phyloP scores from a whole-genome alignment of 2,888 invertebrate species.

The Agrochola lychnidis region DNA sequence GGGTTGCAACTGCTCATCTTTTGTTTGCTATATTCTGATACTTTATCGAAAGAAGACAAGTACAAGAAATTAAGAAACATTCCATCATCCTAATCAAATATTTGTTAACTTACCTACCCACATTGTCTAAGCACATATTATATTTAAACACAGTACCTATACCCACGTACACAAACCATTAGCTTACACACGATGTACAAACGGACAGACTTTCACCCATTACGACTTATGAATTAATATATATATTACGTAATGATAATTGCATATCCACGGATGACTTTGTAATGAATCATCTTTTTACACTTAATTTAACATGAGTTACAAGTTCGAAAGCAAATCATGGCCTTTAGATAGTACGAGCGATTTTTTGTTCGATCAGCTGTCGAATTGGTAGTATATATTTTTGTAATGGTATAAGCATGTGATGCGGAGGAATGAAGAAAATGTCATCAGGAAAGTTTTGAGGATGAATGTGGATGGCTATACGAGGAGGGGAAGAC shows the following conservation, averaged over 20 bases:
- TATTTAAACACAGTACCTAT: conserved; percentile 27
- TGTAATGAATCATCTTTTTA: conserved; percentile 46
- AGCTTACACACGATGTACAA: conserved; percentile 31
- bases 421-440: too few relatives aligned
- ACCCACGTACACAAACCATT: conserved; percentile 38
- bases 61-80: conserved; percentile 11
- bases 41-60: too few relatives aligned
- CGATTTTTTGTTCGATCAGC: background rate
- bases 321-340: background rate
- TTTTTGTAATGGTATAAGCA: too few relatives aligned
- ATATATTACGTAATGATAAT: conserved; percentile 57
- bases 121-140: conserved; percentile 4
- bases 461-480: too few relatives aligned
- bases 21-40: background rate
- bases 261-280: conserved; percentile 46
- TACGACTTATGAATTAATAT: conserved; percentile 56
- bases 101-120: conserved; percentile 8
- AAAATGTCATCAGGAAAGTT: too few relatives aligned
- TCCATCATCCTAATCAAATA: conserved; percentile 17
- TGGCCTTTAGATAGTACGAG: background rate
- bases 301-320: conserved; percentile 18
- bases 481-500: too few relatives aligned
- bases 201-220: conserved; percentile 59
- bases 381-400: background rate
- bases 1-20: background rate